These are phyloP conservation scores for Hydra vulgaris DNA, from an alignment of 30 jellyfish, hydroid and myxozoan species.

Conservation along the genomic window DNA sequence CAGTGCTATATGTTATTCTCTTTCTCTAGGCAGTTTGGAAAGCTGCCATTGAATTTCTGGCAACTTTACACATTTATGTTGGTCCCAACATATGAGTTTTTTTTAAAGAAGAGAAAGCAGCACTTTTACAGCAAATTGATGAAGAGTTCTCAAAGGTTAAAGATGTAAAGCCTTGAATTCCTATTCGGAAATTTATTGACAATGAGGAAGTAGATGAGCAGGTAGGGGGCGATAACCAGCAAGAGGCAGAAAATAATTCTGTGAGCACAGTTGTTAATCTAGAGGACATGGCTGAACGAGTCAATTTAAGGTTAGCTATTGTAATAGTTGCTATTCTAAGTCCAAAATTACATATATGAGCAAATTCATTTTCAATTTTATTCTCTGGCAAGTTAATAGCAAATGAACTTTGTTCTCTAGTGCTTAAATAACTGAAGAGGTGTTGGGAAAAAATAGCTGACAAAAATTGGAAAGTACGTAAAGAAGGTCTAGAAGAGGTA, in stretches of 20 bases:
- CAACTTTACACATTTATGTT: constrained; percentile 55
- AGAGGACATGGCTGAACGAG: constrained; percentile 70
- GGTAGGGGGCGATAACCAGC: constrained; percentile 44
- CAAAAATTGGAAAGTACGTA: constrained; percentile 85
- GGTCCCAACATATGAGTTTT: constrained; percentile 68
- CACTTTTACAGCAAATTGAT: constrained; percentile 69
- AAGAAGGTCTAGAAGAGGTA: constrained; percentile 84
- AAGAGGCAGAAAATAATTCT: constrained; percentile 43
- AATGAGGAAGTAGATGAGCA: constrained; percentile 61
- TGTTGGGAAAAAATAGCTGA: constrained; percentile 47
- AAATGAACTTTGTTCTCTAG: constrained; percentile 15
- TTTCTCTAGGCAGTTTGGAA: constrained; percentile 52
- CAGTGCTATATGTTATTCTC: background rate
- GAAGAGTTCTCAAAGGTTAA: constrained; percentile 81
- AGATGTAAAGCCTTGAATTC: constrained; percentile 84
- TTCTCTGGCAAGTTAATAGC: background rate
- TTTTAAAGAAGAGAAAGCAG: constrained; percentile 82
- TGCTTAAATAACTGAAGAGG: constrained; percentile 51
- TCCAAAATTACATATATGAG: background rate
- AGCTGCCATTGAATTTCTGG: constrained; percentile 62
- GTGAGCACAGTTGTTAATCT: constrained; percentile 50
- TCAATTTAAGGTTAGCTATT: constrained; percentile 39
- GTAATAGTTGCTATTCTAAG: background rate
- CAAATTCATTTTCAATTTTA: background rate
- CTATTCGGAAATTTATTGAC: constrained; percentile 46